Base-by-base conservation (phyloP, 2,888 invertebrate genomes). In the Myopa testacea region DNA sequence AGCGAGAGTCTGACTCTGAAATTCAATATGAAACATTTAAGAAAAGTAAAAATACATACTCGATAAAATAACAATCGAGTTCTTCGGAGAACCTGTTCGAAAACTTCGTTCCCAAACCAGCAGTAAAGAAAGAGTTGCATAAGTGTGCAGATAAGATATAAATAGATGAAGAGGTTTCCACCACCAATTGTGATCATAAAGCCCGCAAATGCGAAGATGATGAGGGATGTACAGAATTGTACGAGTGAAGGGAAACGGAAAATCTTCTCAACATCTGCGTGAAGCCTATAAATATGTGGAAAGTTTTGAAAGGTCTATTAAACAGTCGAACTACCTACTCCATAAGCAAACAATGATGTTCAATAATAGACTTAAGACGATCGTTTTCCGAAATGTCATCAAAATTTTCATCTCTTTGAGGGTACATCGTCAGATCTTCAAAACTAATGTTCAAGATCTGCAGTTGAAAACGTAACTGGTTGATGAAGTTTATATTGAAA, bases 71-170 rank as follows among this genome's bases (percentile, higher is more conserved):
- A n/a, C n/a, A n/a, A 6, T 8, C 8, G 40, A 40, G 40, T 40
- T 40, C 40, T 40, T 40, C 5, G 8, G 40, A 40, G 8, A 76
- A 84, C 85, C 83, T 85, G 84, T 26, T 84, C 85, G 50, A 81
- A 83, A 2, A 85, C 84, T 71, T 86, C 84, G 76, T 85, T 87
- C n/a, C 85, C 86, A 70, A 84, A 86, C 83, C 84, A 87, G 70
- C 86, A 87, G 52, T 85, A 86, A 2, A 84, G 38, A 10, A 86
- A 84, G 4, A 88, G 78, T 45, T 88, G 82, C 4, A 80, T 81
- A 19, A 87, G 82, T 38, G 85, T 82, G 65, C 86, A 86, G 69
- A 81, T 78, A 16, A 84, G 82, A 68, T 86, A 81, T 0, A 83
- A 82, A 68, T 85, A 86, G 78, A 86, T 83, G 3, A 86, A 73